Base-by-base conservation (phyloP, 92 coral and sea anemone genomes). In the Galaxea fascicularis region DNA sequence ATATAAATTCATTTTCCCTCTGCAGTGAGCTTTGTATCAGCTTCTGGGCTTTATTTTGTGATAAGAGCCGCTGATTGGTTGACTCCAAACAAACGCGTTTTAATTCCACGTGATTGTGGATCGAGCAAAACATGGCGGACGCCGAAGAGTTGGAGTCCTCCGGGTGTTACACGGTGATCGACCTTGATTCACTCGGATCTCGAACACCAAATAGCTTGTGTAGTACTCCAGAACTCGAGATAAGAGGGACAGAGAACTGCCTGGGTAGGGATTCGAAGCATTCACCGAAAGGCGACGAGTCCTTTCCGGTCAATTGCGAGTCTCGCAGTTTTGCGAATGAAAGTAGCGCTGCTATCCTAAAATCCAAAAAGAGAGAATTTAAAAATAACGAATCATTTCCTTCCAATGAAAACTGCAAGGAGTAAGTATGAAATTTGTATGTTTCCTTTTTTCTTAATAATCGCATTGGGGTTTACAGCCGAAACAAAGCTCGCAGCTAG, bases 121-220 rank as follows among this genome's bases (percentile, higher is more conserved):
- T 39, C 15, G 7, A 70, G 86, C 53, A 70, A 70, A 82, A 82
- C 86, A 82, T 82, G 86, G 86, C 86, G 70, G 86, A 82, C 59
- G 78, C 53, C 21, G 86, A 82, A 15, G 70, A 41, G 44, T 70
- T 70, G 15, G 85, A 80, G 47, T 80, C 65, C 35, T 26, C 78
- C n/a, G 39, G 54, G 35, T 82, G 86, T 82, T 68, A 82, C 47
- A 54, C 86, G 5, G 71, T 26, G 71, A 71, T 82, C 54, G 86
- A 58, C 78, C 54, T 82, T 54, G 77, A 41, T 39, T 82, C 86
- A n/a, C 70, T 71, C 9, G 78, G 77, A 21, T 58, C 67, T 18
- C 69, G 78, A 59, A 82, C 86, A 41, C 86, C 86, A 26, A 71
- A 72, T 15, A 82, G 86, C 59, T 82, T 47, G 24, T 82, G 86